Evolutionary conservation across 2,888 invertebrate species (phyloP), one percentile per base, ranked within the genome.

Genomic region (Eledona agricola): DNA sequence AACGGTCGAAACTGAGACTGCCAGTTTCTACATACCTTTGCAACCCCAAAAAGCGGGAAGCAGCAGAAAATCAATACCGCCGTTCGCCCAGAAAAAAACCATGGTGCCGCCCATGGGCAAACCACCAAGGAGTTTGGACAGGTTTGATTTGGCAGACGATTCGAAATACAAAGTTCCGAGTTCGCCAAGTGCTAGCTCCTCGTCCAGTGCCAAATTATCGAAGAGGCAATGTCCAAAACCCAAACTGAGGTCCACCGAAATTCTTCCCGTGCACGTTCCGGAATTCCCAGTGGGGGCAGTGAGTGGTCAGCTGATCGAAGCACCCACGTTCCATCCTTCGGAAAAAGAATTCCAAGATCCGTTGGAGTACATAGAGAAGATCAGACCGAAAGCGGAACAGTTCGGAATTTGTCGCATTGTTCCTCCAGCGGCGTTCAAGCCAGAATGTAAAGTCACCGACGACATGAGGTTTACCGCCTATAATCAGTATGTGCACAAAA

Each of bases 321-420:
- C 91, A 0, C 92, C 90, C 0, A 83, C 86, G 0, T 95, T 89
- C 72, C 81, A 86, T 67, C 94, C 93, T 0, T 86, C 87, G 0
- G 88, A 87, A 54, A 87, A 87, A 62, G 93, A 95, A 68, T 94
- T 95, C 70, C 80, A 86, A 72, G 93, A 96, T 79, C 95, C 95
- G 0, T 76, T 95, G 2, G 84, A 86, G 53, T 96, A 90, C 66
- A 90, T 94, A 49, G 89, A 90, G 54, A 84, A 87, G 52, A 90
- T 95, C 17, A 81, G 87, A 37, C 81, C 85, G 0, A 79, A 83
- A 40, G 93, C 92, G 0, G 87, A 89, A 28, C 83, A 86, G 51
- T 94, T 84, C 73, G 95, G 96, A 0, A 84, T 96, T 51, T 96
- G 95, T 70, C 57, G 89, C 58, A 89, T 96, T 13, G 86, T 94